Evolutionary conservation across 2,888 invertebrate genomes (phyloP), one percentile per base, ranked within the genome.

Genomic region (Torymus auratus): DNA sequence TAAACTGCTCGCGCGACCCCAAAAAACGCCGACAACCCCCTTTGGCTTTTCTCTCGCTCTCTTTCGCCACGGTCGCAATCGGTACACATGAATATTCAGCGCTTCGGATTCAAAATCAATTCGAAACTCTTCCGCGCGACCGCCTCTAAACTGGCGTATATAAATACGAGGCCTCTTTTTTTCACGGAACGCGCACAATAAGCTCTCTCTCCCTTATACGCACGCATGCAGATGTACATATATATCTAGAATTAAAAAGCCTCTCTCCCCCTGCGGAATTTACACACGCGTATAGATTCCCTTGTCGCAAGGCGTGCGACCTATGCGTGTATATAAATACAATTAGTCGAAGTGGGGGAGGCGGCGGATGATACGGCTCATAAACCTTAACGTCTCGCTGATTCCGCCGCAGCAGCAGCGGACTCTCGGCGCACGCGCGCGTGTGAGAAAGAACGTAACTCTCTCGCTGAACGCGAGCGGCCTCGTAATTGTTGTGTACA

Each of bases 341-440:
- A 74, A 64, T 65, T 74, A 55, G n/a, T 55, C 5, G 50, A 14
- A 23, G 17, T 53, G 20, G 13, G 28, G 28, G 28, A 7, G 28
- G 28, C 28, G 12, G 55, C 7, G 53, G 28, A 28, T 28, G 55
- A 52, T n/a, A 76, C 76, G 71, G 65, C 65, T 78, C 65, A 78
- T 78, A 72, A 78, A 78, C 71, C 72, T 78, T 72, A 72, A 78
- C 65, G 65, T 78, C 78, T 78, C 67, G 65, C 28, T 78, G 60
- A 13, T 52, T 62, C 23, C 28, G 28, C 28, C 0, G 7, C 28
- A 28, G 28, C 28, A 28, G 28, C 28, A 28, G 28, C 28, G 2
- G 7, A 28, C 28, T 28, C 28, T 28, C 28, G 1, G 15, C 28
- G n/a, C 41, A 5, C 15, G 23, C 28, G 15, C 14, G 61, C 41